Percentiles rank a stretch among this genome's conserved stretches.
Conservation (phyloP, 2,797 vertebrate species). For the Xenops minutus region DNA sequence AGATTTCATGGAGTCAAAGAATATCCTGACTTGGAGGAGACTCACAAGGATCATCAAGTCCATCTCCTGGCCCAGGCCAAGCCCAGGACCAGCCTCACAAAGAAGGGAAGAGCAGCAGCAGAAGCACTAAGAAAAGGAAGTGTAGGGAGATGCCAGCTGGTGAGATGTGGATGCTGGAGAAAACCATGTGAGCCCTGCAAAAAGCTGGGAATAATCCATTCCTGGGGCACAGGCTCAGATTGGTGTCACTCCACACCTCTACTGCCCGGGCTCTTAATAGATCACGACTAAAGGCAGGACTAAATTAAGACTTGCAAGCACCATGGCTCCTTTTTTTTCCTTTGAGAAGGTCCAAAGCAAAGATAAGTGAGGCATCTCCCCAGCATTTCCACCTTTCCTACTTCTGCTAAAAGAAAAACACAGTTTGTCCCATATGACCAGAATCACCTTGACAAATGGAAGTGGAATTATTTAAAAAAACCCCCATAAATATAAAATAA, state of each 20-base stretch:
- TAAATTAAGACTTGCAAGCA: not conserved
- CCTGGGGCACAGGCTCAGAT: not conserved
- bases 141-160: not conserved
- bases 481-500: too few relatives aligned
- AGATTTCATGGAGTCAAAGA: not conserved
- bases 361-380: not conserved
- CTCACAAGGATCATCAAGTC: accelerated
- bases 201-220: not conserved
- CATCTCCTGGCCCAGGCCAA: not conserved
- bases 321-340: not conserved
- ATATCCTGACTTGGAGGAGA: not conserved
- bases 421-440: not conserved
- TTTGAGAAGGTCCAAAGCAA: not conserved
- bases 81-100: accelerated
- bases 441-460: not conserved
- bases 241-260: not conserved
- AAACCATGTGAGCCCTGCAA: not conserved
- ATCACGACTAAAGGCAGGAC: not conserved
- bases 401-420: not conserved
- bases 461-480: not conserved
- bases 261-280: not conserved
- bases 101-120: not conserved
- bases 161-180: not conserved
- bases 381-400: not conserved
- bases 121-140: not conserved